phyloP scores from a whole-genome alignment of 2,113 vertebrate species.

The Prietella phreatophila region DNA sequence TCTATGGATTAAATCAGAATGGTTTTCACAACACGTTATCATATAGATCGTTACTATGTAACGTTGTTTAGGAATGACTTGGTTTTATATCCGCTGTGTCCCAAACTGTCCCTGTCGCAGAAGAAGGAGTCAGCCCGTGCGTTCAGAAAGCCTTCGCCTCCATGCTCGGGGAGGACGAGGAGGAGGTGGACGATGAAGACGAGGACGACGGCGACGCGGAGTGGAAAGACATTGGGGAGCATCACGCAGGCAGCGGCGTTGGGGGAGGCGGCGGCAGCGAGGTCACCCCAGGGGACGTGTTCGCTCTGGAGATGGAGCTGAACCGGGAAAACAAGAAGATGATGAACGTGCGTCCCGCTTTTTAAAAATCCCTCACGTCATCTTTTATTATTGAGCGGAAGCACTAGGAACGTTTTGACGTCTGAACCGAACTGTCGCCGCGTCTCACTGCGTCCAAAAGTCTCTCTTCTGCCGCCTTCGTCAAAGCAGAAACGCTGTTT shows the following conservation, averaged over 20 bases:
- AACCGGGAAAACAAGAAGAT: slow-evolving; percentile 96
- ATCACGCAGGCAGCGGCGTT: slow-evolving; percentile 69
- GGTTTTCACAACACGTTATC: neutral
- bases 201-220: slow-evolving; percentile 76
- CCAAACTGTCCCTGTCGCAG: slow-evolving; percentile 55
- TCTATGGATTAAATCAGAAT: neutral
- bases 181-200: slow-evolving; percentile 64
- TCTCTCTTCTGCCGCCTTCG: too few relatives aligned
- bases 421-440: too few relatives aligned
- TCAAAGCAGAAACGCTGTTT: neutral
- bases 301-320: slow-evolving; percentile 94
- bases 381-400: too few relatives aligned
- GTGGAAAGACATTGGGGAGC: slow-evolving; percentile 71
- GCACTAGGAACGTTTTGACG: too few relatives aligned
- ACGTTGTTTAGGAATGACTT: neutral
- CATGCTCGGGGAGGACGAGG: slow-evolving; percentile 81
- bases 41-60: neutral
- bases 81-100: neutral
- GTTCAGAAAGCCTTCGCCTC: slow-evolving; percentile 93
- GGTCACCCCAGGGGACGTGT: slow-evolving; percentile 88
- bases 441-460: too few relatives aligned
- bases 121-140: slow-evolving; percentile 88
- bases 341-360: slow-evolving; percentile 78
- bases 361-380: too few relatives aligned
- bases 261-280: slow-evolving; percentile 50